Percentiles rank a stretch among this genome's conserved stretches.
phyloP scores from a whole-genome alignment of 1,140 invertebrate genomes.

The Maconellicoccus hirsutus region DNA sequence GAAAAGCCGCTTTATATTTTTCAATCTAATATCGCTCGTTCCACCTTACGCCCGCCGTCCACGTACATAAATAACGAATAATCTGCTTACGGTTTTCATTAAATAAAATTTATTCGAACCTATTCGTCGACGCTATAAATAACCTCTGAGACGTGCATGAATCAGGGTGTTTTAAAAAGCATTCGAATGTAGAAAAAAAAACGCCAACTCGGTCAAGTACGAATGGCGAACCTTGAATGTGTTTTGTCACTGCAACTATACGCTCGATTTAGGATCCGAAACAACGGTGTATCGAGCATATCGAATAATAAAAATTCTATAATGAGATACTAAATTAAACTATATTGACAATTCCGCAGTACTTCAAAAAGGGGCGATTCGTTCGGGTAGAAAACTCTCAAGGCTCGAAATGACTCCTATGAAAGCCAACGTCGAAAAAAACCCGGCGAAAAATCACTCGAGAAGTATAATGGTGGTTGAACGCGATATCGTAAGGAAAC shows the following conservation, averaged over 20 bases:
- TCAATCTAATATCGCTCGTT: background rate
- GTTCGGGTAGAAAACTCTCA: background rate
- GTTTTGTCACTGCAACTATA: no score
- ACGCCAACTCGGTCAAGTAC: background rate
- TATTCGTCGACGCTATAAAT: background rate
- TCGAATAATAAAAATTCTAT: background rate
- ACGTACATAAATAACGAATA: conserved; percentile 4
- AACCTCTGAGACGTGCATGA: background rate
- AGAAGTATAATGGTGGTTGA: conserved; percentile 12
- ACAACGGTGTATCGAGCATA: no score
- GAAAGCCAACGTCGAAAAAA: background rate
- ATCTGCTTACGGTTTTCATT: conserved; percentile 8
- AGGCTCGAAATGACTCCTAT: background rate
- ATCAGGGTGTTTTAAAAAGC: background rate
- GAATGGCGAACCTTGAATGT: background rate
- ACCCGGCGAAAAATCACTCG: background rate
- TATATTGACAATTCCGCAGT: background rate
- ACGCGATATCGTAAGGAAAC: background rate
- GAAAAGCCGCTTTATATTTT: conserved; percentile 5
- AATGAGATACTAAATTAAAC: background rate
- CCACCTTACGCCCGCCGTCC: background rate
- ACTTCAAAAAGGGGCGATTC: background rate
- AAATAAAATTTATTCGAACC: conserved; percentile 9
- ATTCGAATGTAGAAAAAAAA: background rate
- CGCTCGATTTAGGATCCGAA: no score